Base-by-base conservation (phyloP, 2,797 vertebrate species). In the Pangasius krempfi region DNA sequence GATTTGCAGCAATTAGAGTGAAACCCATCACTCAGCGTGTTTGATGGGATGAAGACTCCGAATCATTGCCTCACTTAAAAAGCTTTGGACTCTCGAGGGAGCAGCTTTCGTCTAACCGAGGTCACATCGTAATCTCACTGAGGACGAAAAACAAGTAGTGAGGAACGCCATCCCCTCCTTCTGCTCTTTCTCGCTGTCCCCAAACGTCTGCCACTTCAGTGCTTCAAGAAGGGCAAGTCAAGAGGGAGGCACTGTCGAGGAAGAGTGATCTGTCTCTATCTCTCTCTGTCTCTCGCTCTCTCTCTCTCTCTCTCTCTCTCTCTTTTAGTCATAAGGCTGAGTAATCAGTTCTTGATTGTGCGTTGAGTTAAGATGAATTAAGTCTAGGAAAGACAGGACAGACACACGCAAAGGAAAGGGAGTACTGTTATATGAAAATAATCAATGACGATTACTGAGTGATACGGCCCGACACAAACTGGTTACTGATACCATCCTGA, bases 81-180 rank as follows among this genome's bases (percentile, higher is more conserved):
- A 91, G 91, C 89, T 94, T 93, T 93, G 82, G 84, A 85, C 87
- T 92, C 94, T 91, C 92, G 44, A 47, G 93, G 88, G 94, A 94
- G 73, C n/a, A 9, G 60, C 52, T 88, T 75, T 91, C 87, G 82
- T 90, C 87, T 89, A 88, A 92, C 90, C 75, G 81, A 88, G 86
- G 83, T 88, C 83, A 88, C 27, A 3, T 66, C 62, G 8, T 89
- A 88, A 90, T 89, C 88, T 86, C 50, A 72, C 54, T 5, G 78
- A 37, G 56, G 78, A 92, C 73, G 9, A 47, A n/a, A 76, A 84
- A 52, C 62, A 85, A 85, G 68, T 44, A 76, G 66, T 18, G 25
- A 89, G 30, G 78, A 81, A 86, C 47, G 52, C 27, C n/a, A 20
- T 27, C 75, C 78, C 50, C 76, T 91, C 66, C 54, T 81, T 91